Percentiles rank a stretch among this genome's conserved stretches.
Conservation (phyloP, 2,888 invertebrate species). For the Phyto melanocephala region DNA sequence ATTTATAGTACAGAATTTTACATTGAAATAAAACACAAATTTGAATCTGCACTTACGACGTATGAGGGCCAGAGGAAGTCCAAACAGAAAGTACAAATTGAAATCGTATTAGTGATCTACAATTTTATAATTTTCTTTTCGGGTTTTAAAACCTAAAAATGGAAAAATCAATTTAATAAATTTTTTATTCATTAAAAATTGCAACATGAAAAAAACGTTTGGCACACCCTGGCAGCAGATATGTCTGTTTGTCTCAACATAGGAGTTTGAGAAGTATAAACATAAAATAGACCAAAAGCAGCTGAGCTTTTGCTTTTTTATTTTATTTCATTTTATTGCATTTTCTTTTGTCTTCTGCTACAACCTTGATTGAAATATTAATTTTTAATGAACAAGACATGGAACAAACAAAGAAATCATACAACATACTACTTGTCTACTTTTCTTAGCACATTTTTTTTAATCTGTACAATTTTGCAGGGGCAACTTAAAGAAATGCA, state of each 20-base stretch:
- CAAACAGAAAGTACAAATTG: no score
- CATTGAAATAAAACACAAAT: no score
- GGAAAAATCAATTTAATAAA: no score
- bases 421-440: background rate
- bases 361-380: conserved; percentile 68
- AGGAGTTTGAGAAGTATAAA: background rate
- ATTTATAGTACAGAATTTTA: no score
- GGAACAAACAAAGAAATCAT: conserved; percentile 62
- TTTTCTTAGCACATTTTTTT: background rate
- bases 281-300: conserved; percentile 69
- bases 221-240: no score
- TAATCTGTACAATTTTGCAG: conserved; percentile 46
- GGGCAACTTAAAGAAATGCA: background rate
- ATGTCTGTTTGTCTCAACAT: background rate
- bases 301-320: conserved; percentile 56
- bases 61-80: no score
- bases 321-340: background rate
- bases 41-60: no score
- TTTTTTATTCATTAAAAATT: no score
- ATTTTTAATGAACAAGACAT: conserved; percentile 67
- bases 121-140: no score
- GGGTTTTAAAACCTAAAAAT: no score
- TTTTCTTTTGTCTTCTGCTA: conserved; percentile 37
- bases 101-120: no score
- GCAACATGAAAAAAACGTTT: no score